phyloP scores from a whole-genome alignment of 2,888 invertebrate species.

The Dryocosmus kuriphilus region DNA sequence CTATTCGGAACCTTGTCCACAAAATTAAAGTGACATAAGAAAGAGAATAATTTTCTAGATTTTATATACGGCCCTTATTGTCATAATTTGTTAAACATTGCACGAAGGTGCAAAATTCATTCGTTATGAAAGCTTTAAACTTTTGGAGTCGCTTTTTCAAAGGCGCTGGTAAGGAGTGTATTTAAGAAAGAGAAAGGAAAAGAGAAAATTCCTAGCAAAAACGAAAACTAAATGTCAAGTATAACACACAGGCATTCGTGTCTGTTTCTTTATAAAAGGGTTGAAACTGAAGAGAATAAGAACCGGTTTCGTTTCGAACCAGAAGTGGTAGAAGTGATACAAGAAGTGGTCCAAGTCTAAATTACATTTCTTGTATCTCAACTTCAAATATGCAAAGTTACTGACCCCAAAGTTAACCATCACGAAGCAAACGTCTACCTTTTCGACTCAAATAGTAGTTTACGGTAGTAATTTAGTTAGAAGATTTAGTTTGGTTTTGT shows the following conservation, averaged over 20 bases:
- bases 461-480: background rate
- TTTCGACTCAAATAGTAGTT: too few relatives aligned
- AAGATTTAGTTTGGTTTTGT: background rate
- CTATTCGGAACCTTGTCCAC: too few relatives aligned
- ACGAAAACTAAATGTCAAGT: constrained; percentile 50
- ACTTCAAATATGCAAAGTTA: too few relatives aligned
- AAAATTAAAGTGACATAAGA: too few relatives aligned
- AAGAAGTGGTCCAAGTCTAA: too few relatives aligned
- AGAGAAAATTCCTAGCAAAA: too few relatives aligned
- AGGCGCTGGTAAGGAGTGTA: background rate
- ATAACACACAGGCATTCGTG: constrained; percentile 65
- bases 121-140: constrained; percentile 57
- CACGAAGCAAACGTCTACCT: too few relatives aligned
- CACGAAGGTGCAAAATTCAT: constrained; percentile 43
- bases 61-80: too few relatives aligned
- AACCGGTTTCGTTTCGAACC: constrained; percentile 65
- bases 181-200: constrained; percentile 16
- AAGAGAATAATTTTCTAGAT: too few relatives aligned
- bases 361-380: too few relatives aligned
- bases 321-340: too few relatives aligned
- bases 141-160: constrained; percentile 59
- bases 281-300: constrained; percentile 64
- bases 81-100: background rate
- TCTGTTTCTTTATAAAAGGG: constrained; percentile 66
- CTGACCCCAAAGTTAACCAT: too few relatives aligned